A percentile compares a stretch with the other conserved stretches of the same genome.
phyloP scores from a whole-genome alignment of 2,113 vertebrate genomes.

The Thymallus thymallus region DNA sequence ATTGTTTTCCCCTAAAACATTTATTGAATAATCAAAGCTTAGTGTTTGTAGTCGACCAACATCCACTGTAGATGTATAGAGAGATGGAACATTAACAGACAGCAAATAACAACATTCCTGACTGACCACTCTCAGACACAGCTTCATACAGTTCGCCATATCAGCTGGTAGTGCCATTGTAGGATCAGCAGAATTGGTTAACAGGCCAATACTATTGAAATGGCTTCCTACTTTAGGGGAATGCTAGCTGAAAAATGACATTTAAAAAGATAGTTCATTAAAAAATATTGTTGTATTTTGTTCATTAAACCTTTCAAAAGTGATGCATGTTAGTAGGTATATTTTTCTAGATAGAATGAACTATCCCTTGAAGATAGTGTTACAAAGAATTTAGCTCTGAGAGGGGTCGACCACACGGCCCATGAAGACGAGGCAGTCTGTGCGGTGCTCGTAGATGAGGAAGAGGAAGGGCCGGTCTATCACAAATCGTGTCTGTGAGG shows the following conservation, averaged over 20 bases:
- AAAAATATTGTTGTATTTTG: no score
- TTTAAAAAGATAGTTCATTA: no score
- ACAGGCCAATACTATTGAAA: not conserved
- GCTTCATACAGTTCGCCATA: no score
- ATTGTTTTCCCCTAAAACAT: not conserved
- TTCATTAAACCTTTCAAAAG: no score
- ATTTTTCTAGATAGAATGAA: no score
- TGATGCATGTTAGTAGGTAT: no score
- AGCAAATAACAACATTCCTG: constrained; percentile 29
- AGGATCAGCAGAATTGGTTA: not conserved
- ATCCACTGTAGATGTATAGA: constrained; percentile 3
- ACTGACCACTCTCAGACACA: constrained; percentile 5
- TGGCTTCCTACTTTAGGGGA: no score
- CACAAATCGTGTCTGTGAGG: constrained; percentile 85
- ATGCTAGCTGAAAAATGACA: no score
- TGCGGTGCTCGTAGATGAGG: constrained; percentile 92
- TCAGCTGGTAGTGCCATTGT: not conserved
- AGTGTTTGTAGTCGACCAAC: not conserved
- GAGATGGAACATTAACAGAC: constrained; percentile 54
- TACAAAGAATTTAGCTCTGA: constrained; percentile 60
- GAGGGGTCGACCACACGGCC: constrained; percentile 87
- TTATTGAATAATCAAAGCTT: constrained; percentile 5
- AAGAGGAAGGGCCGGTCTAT: constrained; percentile 91
- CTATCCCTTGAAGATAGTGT: not conserved
- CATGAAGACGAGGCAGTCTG: constrained; percentile 91